A percentile compares a stretch with the other conserved stretches of the same genome.
These are phyloP conservation scores for Fulica atra DNA, from an alignment of 2,113 vertebrate species.

Conservation along the genomic window DNA sequence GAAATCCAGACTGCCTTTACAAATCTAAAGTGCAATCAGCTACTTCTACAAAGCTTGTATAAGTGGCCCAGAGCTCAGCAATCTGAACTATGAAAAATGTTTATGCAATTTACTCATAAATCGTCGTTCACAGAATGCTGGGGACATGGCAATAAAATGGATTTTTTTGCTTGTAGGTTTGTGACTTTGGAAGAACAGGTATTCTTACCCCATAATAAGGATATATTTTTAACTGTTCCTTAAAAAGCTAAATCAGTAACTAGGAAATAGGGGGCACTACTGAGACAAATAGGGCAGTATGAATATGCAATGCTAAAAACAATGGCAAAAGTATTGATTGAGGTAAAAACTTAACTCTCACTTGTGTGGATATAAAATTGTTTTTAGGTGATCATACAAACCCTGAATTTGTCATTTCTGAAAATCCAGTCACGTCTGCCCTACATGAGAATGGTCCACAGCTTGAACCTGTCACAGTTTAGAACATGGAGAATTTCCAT, in stretches of 20 bases:
- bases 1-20: slow-evolving; percentile 11
- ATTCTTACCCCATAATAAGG: not conserved
- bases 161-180: not conserved
- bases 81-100: not conserved
- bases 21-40: not conserved
- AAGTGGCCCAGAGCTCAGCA: not conserved
- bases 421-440: not conserved
- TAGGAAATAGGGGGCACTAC: not conserved
- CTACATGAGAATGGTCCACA: not conserved
- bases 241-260: not conserved
- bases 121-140: not conserved
- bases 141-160: not conserved
- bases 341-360: not conserved
- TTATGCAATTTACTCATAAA: not conserved
- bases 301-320: not conserved
- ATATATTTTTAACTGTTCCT: not conserved
- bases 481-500: not conserved
- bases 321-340: not conserved
- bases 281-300: not conserved
- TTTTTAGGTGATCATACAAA: not conserved
- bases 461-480: not conserved
- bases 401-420: not conserved
- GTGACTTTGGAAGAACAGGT: not conserved
- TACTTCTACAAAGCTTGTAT: not conserved
- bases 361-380: not conserved